phyloP scores from a whole-genome alignment of 2,797 vertebrate genomes.

The Eulemur albifrons region DNA sequence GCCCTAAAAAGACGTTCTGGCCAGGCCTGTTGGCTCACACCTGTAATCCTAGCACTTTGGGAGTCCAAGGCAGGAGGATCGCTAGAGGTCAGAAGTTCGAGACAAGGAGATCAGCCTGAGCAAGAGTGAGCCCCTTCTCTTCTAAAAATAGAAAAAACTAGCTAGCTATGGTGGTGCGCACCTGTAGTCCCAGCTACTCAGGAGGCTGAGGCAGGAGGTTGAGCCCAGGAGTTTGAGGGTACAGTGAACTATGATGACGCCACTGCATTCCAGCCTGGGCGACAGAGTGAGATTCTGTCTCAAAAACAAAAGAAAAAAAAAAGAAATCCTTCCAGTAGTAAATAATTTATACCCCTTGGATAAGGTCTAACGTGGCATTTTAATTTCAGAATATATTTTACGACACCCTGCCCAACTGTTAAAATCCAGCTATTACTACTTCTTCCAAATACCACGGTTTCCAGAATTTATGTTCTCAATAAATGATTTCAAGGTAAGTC shows the following conservation, averaged over 20 bases:
- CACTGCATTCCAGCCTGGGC: background rate
- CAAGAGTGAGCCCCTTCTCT: background rate
- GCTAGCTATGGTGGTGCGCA: fast-evolving
- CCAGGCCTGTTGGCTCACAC: background rate
- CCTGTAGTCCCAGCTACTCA: background rate
- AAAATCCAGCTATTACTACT: constrained; percentile 97
- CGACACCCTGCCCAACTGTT: constrained; percentile 96
- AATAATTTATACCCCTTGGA: constrained; percentile 70
- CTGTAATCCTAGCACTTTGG: background rate
- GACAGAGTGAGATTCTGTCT: background rate
- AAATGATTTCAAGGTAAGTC: constrained; percentile 98
- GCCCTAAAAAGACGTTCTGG: background rate
- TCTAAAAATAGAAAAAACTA: background rate
- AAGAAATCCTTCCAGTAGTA: constrained; percentile 46
- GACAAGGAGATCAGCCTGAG: background rate
- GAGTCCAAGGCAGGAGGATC: background rate
- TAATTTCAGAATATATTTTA: constrained; percentile 95
- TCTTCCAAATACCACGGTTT: constrained; percentile 98
- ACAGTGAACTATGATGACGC: background rate
- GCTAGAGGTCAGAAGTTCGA: background rate
- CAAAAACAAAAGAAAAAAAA: background rate
- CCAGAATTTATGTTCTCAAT: constrained; percentile 98
- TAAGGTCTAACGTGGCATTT: constrained; percentile 80
- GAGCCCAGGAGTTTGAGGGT: background rate
- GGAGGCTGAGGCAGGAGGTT: background rate